Evolutionary conservation across 2,888 invertebrate genomes (phyloP).

Genomic region (Heteromyza rotundicornis): DNA sequence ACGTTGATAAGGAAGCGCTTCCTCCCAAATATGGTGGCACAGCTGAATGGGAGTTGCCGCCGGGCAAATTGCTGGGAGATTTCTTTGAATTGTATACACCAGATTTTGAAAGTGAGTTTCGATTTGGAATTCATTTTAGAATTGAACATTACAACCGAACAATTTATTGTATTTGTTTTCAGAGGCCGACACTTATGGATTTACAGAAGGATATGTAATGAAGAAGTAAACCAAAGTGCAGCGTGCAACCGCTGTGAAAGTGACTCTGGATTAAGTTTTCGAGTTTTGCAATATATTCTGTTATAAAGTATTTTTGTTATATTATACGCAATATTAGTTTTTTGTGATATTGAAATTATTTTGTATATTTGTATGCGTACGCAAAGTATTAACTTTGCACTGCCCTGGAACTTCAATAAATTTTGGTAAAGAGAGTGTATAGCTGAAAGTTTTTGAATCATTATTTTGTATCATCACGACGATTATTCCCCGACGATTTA

Average conservation of each 20-base stretch:
- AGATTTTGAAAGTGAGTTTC: slow-evolving; percentile 70
- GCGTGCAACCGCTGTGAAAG: background rate
- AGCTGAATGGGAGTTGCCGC: slow-evolving; percentile 65
- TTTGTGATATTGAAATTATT: slow-evolving; percentile 4
- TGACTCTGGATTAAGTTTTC: background rate
- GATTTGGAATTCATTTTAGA: background rate
- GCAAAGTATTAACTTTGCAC: no score
- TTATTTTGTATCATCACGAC: no score
- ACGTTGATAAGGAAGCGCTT: slow-evolving; percentile 68
- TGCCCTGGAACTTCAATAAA: no score
- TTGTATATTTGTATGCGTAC: no score
- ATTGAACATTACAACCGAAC: no score
- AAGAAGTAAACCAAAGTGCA: slow-evolving; percentile 35
- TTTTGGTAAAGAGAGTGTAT: no score
- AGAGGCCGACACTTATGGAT: slow-evolving; percentile 68
- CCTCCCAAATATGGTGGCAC: slow-evolving; percentile 73
- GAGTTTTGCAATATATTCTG: background rate
- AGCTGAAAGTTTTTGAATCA: no score
- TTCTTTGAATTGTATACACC: slow-evolving; percentile 72
- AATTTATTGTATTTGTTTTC: no score
- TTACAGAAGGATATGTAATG: slow-evolving; percentile 58
- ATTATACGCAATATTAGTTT: background rate
- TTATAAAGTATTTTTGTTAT: background rate
- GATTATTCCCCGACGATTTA: no score
- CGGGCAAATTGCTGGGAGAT: slow-evolving; percentile 72